Base-by-base conservation (phyloP, 2,888 invertebrate genomes). In the Galeruca laticollis region DNA sequence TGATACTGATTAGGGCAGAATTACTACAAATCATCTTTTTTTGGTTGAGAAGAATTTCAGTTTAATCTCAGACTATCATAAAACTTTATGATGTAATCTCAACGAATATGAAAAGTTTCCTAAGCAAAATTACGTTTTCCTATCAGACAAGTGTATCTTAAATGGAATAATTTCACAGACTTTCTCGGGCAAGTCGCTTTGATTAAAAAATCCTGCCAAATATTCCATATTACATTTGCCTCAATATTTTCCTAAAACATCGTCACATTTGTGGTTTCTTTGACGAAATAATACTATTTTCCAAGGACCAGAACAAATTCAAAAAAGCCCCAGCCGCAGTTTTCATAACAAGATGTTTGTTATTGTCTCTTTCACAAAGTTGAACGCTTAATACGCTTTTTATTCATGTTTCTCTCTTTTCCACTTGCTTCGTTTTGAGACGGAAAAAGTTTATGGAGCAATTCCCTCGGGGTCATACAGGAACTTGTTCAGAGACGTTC, bases 401-500 rank as follows among this genome's bases (percentile, higher is more conserved):
- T 65, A 65, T 65, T 65, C 63, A 63, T 63, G 54, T 63, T 54
- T 56, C 18, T 52, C 52, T 33, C 40, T 56, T 63, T 63, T 43
- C 33, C 51, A 15, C 60, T 60, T 26, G 43, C 64, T 69, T 52
- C 64, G 52, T 62, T 51, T 62, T 60, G 59, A 59, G 60, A 40
- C 61, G 52, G 65, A 56, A 62, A 67, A 67, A 70, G 59, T 66
- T 67, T 67, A 70, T 70, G 43, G 54, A 37, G 60, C 67, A 67
- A 70, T 67, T 67, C 67, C 70, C 70, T 57, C 54, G 60, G 63
- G 70, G 70, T 67, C 63, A 63, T 33, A 49, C 67, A 37, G 54
- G 15, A 54, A 35, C 26, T 63, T 15, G 37, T 35, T 26, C 63
- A 63, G 20, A 18, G 54, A 40, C 63, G 63, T 40, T 54, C 43